Base-by-base conservation (phyloP, 2,113 vertebrate species). In the Athene cunicularia region DNA sequence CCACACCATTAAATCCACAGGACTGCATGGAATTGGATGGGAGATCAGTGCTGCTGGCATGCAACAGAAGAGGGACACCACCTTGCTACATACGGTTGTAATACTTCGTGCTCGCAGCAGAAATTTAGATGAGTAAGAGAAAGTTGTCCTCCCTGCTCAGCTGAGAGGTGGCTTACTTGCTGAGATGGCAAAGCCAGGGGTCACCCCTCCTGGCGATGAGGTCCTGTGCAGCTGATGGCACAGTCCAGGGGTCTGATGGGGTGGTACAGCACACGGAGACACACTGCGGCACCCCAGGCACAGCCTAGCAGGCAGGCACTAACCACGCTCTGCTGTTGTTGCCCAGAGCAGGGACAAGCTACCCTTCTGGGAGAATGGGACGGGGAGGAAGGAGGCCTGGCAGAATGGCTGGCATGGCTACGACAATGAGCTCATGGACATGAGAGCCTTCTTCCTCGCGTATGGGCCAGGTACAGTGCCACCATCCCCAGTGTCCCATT, bases 351-450 rank as follows among this genome's bases (percentile, higher is more conserved):
- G 98, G 95, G 95, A 97, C n/a, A 97, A 58, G 33, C 98, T 99
- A 28, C 99, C 99, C 2, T 99, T 97, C 88, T 99, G 99, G 99
- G 98, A 98, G 89, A 99, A 99, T 2, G 98, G 97, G 82, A 99
- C 98, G 0, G 98, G 97, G 35, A 96, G 50, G 76, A 82, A 98
- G 9, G 96, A 97, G 64, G 99, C 98, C 27, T 99, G 99, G 99
- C 99, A 99, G 80, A 98, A 97, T 1, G 99, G 99, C 32, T 99
- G 99, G 99, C 99, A 99, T 0, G 99, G 99, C 17, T 99, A 99
- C 0, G 99, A 99, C 98, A 99, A 99, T 0, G 98, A 99, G 95
- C 98, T 99, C 62, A 95, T 98, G 94, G 98, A 99, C 93, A 99
- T 99, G 99, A 98, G 98, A 87, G 99, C 98, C 43, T 98, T 99